Evolutionary conservation across 2,888 invertebrate genomes (phyloP), one percentile per base, ranked within the genome.

Genomic region (Lymantria monacha): DNA sequence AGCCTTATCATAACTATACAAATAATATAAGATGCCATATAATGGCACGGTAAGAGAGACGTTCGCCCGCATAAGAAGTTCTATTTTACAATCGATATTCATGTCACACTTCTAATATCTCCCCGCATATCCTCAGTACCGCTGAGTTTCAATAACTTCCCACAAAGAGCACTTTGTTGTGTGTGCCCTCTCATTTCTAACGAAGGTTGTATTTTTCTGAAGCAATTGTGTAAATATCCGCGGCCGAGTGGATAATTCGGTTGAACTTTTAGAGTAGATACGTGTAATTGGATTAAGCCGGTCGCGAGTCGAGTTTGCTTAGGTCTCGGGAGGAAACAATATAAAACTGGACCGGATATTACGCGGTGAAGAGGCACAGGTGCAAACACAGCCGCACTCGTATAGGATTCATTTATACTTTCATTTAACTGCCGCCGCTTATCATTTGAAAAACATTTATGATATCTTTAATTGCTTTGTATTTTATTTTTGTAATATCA

Each of bases 311-410:
- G 76, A 79, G 87, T 87, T 86, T 87, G 79, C 85, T 85, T 78
- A 84, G 83, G 83, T 84, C 82, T 76, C 72, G 70, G 73, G 82
- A 79, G 79, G 79, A 78, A 83, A 83, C 82, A 82, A 84, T 81
- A 85, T 84, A 85, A 83, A 84, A 81, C 80, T 79, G 75, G 82
- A 78, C 78, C 88, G 89, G 89, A 88, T 88, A 89, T 88, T 88
- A 83, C 84, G 73, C 69, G 70, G 81, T 79, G 79, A 78, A 86
- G 85, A 80, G 85, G 81, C 81, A 72, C 82, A 81, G 83, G 84
- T 81, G 85, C 82, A 85, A 81, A 87, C 79, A 85, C 67, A 66
- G 63, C 1, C 69, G 69, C 70, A 66, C 77, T 70, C 74, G 74
- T 74, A 69, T 69, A 72, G 72, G 71, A 76, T 67, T 76, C 71